These are phyloP conservation scores for Chrysina gloriosa DNA, from an alignment of 2,888 invertebrate genomes.

Conservation along the genomic window DNA sequence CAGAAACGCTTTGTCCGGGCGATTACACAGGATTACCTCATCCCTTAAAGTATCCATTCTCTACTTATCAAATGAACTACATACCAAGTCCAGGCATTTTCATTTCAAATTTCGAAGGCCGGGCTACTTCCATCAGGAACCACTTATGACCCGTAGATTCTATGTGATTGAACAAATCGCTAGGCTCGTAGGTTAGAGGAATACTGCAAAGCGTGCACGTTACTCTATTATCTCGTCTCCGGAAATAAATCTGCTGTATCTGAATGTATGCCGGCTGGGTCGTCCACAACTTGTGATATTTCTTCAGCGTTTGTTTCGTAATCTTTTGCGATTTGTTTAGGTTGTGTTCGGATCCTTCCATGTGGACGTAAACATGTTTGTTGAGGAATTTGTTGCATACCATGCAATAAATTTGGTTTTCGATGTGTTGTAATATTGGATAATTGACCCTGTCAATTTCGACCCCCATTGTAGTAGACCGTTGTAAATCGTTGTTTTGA, in stretches of 20 bases:
- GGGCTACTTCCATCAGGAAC: background rate
- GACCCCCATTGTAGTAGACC: background rate
- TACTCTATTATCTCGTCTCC: constrained; percentile 2
- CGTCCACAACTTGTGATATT: constrained; percentile 17
- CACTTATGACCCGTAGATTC: constrained; percentile 14
- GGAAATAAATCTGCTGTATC: constrained; percentile 21
- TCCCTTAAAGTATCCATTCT: too few relatives aligned
- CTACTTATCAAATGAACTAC: background rate
- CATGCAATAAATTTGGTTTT: constrained; percentile 2
- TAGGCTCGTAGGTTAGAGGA: background rate
- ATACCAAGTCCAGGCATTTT: background rate
- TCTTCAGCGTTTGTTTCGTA: background rate
- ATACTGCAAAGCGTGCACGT: constrained; percentile 24
- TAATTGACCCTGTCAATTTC: background rate
- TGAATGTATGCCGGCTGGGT: background rate
- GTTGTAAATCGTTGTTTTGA: constrained; percentile 7
- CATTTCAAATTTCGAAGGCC: background rate
- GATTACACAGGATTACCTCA: too few relatives aligned
- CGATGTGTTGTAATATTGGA: constrained; percentile 14
- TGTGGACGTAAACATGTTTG: background rate
- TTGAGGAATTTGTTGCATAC: constrained; percentile 15
- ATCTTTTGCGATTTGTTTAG: background rate
- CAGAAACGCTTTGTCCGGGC: too few relatives aligned
- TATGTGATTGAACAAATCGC: background rate
- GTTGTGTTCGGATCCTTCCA: background rate